A percentile compares a stretch with the other conserved stretches of the same genome.
Evolutionary conservation across 2,797 vertebrate genomes (phyloP).

Genomic region (Spheniscus humboldti): DNA sequence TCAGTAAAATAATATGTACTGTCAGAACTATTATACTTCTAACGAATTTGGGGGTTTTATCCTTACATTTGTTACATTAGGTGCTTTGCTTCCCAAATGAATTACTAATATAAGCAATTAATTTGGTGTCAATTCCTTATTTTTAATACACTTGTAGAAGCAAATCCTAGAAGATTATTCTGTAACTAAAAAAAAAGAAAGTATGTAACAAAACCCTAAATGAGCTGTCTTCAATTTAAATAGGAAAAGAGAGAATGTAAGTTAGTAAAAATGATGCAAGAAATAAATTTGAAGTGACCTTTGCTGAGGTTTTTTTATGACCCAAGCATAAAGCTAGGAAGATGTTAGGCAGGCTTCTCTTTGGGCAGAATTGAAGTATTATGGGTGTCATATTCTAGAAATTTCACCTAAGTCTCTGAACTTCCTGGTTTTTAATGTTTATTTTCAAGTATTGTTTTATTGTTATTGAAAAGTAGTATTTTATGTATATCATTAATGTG

Average conservation of each 20-base stretch:
- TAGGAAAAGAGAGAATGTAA: background rate
- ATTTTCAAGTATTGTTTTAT: background rate
- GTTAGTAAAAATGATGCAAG: background rate
- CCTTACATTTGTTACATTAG: background rate
- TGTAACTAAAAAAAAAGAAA: background rate
- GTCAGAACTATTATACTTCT: background rate
- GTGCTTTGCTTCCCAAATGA: background rate
- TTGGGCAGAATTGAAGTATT: background rate
- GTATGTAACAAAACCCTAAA: background rate
- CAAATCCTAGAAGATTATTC: background rate
- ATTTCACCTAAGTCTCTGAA: background rate
- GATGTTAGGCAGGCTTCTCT: background rate
- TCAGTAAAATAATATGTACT: background rate
- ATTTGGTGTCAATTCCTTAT: background rate
- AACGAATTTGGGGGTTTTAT: background rate
- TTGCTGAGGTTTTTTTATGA: background rate
- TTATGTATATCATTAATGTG: background rate
- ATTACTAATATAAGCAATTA: background rate
- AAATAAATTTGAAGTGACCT: background rate
- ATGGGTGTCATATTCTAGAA: background rate
- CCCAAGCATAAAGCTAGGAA: background rate
- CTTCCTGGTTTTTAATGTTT: background rate
- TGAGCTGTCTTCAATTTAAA: background rate
- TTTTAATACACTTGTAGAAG: background rate
- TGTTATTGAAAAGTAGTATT: background rate